Evolutionary conservation across 1,140 invertebrate genomes (phyloP), one percentile per base, ranked within the genome.

Genomic region (Drosophila burlai): DNA sequence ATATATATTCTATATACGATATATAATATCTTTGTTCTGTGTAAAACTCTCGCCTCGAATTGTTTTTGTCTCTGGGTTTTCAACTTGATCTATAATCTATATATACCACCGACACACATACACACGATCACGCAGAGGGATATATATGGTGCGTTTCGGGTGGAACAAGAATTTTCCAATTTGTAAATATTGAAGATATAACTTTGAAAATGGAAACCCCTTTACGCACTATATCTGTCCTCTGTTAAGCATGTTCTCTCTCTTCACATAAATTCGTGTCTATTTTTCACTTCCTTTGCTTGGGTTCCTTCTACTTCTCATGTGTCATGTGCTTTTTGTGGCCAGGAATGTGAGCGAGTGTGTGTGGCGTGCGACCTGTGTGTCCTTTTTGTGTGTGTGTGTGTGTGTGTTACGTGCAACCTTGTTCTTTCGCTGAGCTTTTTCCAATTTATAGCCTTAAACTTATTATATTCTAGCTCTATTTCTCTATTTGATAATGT

Each of bases 401-500:
- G n/a, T n/a, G 9, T 11, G 31, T 34, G 3, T 67, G 57, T 31
- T 52, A 18, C 49, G 15, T 55, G 52, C 52, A 55, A 55, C 52
- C 52, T 24, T 15, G 54, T 55, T 55, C 54, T 55, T 21, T 55
- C 47, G 69, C 69, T 29, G 38, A 73, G 45, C 73, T 66, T 76
- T 71, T 72, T 46, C 68, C 34, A 34, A 26, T 67, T 67, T n/a
- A n/a, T 73, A 50, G 46, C 47, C 75, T 62, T 69, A 57, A 76
- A 62, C 57, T 58, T 24, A 55, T 55, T 38, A 38, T 36, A 67
- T 63, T 45, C 47, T 74, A 74, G 61, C 40, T 81, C 47, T 83
- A 67, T 73, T 72, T 49, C 40, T 47, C 50, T 74, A 66, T 81
- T 80, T 55, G 43, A 76, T 80, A 86, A 91, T 86, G 75, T 86